Evolutionary conservation across 2,113 vertebrate genomes (phyloP), one percentile per base, ranked within the genome.

Genomic region (Bubo blakistoni): DNA sequence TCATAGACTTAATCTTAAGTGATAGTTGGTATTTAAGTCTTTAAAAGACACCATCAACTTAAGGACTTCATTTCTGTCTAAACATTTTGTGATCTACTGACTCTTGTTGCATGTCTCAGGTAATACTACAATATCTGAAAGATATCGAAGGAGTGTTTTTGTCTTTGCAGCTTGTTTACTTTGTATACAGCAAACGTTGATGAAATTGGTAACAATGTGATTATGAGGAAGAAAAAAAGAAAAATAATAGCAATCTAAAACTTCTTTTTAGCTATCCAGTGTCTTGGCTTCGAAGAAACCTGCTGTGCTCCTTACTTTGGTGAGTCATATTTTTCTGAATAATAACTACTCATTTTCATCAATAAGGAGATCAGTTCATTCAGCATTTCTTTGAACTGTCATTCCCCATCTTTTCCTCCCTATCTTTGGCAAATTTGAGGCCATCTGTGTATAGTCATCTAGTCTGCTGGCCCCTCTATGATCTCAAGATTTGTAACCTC

Each of bases 221-320:
- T 89, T 74, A 44, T 87, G 32, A 80, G 21, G 58, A 72, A 79
- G 24, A 11, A 67, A 74, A 49, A 69, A 26, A 62, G 13, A 55
- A 38, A 80, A 86, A 34, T 94, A 78, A 91, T 38, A 66, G 19
- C n/a, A 52, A 65, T 81, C 22, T 71, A 49, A 88, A 86, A 90
- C 65, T 77, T 94, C 49, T 95, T 97, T 96, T 85, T 90, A 99
- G 99, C 98, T 99, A 19, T 96, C 95, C 82, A 97, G 76, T 70
- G 96, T 99, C 38, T 97, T 99, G 94, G 89, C 96, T 58, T 98
- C 62, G 3, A 96, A 95, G 98, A 98, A 74, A 16, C 98, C 98
- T 55, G 96, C 98, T 13, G 95, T 98, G 38, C 98, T 99, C 24
- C 98, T 99, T 10, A 99, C 99, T 54, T 95, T 99, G 98, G 99